Conservation (phyloP, 2,797 vertebrate genomes). For the Prunella strophiata region DNA sequence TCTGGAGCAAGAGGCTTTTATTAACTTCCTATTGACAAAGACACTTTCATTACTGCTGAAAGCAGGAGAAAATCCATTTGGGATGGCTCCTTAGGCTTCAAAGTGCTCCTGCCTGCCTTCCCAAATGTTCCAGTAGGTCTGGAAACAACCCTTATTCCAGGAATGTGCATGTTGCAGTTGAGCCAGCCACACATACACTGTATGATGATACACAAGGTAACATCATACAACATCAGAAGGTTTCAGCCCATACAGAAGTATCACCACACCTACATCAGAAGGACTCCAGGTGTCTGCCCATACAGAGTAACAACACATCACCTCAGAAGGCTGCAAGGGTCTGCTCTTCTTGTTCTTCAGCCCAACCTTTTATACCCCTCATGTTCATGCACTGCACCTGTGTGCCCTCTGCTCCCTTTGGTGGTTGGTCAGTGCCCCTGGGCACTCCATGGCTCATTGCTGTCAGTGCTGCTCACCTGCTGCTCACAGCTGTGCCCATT, state of each 20-base stretch:
- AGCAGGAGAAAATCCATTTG: neutral
- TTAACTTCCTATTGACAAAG: constrained; percentile 15
- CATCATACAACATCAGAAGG: neutral
- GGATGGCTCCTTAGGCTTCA: neutral
- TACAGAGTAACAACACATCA: neutral
- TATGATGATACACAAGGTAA: neutral
- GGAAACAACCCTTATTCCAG: neutral
- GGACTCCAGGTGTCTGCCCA: neutral
- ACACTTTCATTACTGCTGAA: neutral
- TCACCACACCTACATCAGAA: neutral
- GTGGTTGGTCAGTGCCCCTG: neutral
- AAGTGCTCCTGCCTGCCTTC: neutral
- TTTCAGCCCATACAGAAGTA: neutral
- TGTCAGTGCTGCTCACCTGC: neutral
- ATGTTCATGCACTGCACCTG: neutral
- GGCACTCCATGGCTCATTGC: neutral
- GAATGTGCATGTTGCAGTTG: neutral
- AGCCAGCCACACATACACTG: neutral
- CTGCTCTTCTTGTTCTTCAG: neutral
- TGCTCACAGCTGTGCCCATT: neutral
- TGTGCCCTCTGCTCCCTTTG: neutral
- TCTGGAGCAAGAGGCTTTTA: neutral
- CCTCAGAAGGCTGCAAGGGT: neutral
- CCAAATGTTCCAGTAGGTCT: accelerated
- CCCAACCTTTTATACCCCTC: neutral